Conservation (phyloP, 1,140 invertebrate genomes). For the Magallana gigas region DNA sequence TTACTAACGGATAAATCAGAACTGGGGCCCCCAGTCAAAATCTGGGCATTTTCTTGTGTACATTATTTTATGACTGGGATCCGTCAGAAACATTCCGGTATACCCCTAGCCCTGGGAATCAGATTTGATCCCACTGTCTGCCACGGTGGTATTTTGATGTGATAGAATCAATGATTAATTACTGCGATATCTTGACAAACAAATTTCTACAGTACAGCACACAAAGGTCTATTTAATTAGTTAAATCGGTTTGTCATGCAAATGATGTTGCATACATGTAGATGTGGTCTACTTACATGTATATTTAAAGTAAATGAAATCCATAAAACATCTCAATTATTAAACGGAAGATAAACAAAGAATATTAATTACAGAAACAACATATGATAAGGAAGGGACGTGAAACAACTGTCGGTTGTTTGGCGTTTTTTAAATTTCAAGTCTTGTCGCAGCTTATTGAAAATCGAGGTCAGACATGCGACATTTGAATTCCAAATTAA, state of each 20-base stretch:
- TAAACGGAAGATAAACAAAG: no score
- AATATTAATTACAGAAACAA: no score
- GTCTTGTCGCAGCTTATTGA: no score
- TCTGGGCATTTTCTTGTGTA: background rate
- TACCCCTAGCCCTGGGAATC: background rate
- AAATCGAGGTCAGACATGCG: background rate
- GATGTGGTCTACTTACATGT: no score
- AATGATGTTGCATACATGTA: no score
- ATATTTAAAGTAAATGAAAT: no score
- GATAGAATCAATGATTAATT: conserved; percentile 4
- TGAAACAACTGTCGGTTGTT: no score
- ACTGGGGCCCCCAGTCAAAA: background rate
- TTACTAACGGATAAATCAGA: conserved; percentile 17
- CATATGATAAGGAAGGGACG: no score
- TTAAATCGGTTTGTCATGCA: background rate
- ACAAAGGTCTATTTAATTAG: background rate
- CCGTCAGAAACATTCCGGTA: background rate
- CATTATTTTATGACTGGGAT: background rate
- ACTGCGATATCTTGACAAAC: background rate
- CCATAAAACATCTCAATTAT: no score
- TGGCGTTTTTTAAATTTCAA: no score
- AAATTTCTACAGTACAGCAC: background rate
- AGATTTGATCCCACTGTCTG: background rate
- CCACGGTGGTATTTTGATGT: background rate
- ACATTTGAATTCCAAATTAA: background rate